Percentiles rank a stretch among this genome's conserved stretches.
Evolutionary conservation across 2,797 vertebrate genomes (phyloP).

Genomic region (Hirundo rustica): DNA sequence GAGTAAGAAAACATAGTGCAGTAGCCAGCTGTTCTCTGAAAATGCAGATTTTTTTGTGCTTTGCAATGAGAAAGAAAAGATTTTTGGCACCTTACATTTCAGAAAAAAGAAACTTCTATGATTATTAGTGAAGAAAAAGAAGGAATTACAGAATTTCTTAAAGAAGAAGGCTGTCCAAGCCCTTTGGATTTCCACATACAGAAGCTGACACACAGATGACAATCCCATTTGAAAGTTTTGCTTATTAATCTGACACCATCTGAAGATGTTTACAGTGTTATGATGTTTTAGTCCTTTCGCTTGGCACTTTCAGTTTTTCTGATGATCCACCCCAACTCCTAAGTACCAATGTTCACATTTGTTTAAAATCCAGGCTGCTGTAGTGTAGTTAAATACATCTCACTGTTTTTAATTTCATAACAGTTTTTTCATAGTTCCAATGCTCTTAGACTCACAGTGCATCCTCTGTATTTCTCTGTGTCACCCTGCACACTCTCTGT

Average conservation of each 20-base stretch:
- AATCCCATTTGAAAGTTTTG: not conserved
- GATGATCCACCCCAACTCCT: not conserved
- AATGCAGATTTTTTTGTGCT: not conserved
- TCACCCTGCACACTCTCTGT: not conserved
- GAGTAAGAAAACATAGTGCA: not conserved
- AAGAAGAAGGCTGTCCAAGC: not conserved
- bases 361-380: not conserved
- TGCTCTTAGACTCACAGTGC: not conserved
- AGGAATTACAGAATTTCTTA: not conserved
- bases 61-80: not conserved
- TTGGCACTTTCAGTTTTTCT: not conserved
- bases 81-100: not conserved
- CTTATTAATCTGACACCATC: not conserved
- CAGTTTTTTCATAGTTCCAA: not conserved
- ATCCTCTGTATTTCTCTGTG: not conserved
- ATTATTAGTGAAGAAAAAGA: not conserved
- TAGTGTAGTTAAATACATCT: not conserved
- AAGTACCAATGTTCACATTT: not conserved
- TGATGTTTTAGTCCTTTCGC: not conserved
- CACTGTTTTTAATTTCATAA: not conserved
- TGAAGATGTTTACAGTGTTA: not conserved
- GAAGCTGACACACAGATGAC: not conserved
- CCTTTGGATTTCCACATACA: not conserved
- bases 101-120: not conserved
- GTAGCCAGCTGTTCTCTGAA: not conserved